Conservation (phyloP, 2,797 vertebrate species). For the Argya squamiceps region DNA sequence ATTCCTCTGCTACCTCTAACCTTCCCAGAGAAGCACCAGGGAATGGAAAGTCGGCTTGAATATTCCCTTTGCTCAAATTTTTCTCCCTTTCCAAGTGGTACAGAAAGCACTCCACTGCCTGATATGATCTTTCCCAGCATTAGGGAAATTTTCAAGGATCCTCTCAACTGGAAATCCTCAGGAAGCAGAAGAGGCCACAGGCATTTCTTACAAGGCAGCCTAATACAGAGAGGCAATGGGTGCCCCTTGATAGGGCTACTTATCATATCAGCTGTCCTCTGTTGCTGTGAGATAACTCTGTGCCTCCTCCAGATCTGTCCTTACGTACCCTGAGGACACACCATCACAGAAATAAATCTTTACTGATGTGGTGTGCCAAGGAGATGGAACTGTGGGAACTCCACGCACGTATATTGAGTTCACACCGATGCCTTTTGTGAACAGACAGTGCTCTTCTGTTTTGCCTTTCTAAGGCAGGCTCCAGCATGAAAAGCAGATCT, state of each 20-base stretch:
- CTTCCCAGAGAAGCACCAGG: not conserved
- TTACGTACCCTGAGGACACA: not conserved
- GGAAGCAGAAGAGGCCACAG: not conserved
- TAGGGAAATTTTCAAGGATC: not conserved
- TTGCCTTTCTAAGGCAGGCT: slow-evolving; percentile 10
- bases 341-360: slow-evolving; percentile 1
- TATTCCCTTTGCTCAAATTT: not conserved
- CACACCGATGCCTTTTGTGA: not conserved
- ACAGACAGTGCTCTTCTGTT: slow-evolving; percentile 33
- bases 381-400: slow-evolving; percentile 17
- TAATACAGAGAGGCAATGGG: not conserved
- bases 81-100: not conserved
- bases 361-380: not conserved
- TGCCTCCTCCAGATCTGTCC: slow-evolving; percentile 27
- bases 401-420: not conserved
- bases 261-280: not conserved
- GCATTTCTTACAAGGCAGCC: not conserved
- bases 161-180: not conserved
- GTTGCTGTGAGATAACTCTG: not conserved
- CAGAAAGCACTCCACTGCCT: not conserved
- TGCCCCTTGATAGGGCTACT: not conserved
- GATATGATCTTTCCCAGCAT: not conserved
- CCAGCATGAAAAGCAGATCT: slow-evolving; percentile 37
- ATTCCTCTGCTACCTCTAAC: not conserved
- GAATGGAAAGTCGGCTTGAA: not conserved